Evolutionary conservation across 2,113 vertebrate genomes (phyloP).

Genomic region (Lycocorax pyrrhopterus): DNA sequence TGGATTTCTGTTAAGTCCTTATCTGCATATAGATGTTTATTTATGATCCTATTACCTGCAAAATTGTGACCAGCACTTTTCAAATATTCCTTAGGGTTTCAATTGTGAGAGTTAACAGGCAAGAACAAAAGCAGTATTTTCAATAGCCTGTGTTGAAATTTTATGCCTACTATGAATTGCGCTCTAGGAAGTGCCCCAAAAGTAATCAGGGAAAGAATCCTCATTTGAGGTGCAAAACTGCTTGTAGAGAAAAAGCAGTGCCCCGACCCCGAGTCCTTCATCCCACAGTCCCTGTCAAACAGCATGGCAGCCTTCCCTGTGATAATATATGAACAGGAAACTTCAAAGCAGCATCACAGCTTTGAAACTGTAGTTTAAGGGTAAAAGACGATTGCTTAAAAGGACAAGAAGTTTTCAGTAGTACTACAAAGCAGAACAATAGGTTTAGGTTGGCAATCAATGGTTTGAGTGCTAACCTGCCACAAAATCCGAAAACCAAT

Average conservation of each 20-base stretch:
- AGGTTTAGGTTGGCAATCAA: background rate
- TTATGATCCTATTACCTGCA: constrained; percentile 38
- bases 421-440: background rate
- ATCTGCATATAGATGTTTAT: constrained; percentile 49
- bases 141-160: background rate
- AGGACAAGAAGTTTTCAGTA: background rate
- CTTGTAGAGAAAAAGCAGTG: background rate
- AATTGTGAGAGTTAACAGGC: constrained; percentile 20
- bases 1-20: constrained; percentile 25
- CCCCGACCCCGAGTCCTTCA: background rate
- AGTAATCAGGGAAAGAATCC: background rate
- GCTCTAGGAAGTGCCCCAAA: background rate
- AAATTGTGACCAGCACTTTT: constrained; percentile 15
- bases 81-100: constrained; percentile 40
- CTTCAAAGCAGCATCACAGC: constrained; percentile 12
- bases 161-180: background rate
- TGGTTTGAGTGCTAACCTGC: background rate
- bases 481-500: background rate
- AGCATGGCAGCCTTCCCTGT: background rate
- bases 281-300: background rate
- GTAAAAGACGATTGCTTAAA: background rate
- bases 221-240: background rate
- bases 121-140: constrained; percentile 17
- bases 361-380: background rate
- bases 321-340: background rate